Percentiles rank a stretch among this genome's conserved stretches.
Evolutionary conservation across 2,797 vertebrate species (phyloP).

Genomic region (Squalus acanthias): DNA sequence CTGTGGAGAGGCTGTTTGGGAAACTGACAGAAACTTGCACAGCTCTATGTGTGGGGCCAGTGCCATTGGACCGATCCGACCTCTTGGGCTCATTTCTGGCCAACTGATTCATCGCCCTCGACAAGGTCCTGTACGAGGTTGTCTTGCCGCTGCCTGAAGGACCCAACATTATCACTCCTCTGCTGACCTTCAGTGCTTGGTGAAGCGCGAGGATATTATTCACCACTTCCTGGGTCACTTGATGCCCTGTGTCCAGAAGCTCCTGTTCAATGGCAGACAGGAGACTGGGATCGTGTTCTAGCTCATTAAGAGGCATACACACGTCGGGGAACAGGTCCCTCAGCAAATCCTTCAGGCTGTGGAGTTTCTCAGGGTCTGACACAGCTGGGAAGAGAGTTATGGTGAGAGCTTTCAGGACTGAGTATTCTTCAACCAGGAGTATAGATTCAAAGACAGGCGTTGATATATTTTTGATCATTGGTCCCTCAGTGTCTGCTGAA

Average conservation of each 20-base stretch:
- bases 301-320: constrained; percentile 44
- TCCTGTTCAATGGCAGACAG: constrained; percentile 53
- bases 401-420: constrained; percentile 60
- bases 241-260: constrained; percentile 53
- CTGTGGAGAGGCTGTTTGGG: constrained; percentile 65
- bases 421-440: constrained; percentile 61
- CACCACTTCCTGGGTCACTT: constrained; percentile 51
- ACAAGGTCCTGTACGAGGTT: constrained; percentile 62
- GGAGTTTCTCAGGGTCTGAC: constrained; percentile 48
- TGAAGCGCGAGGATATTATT: constrained; percentile 56
- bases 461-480: constrained; percentile 34
- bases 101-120: constrained; percentile 60
- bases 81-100: constrained; percentile 38
- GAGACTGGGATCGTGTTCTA: constrained; percentile 46
- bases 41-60: neutral
- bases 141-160: constrained; percentile 75
- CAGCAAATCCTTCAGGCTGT: constrained; percentile 57
- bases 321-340: constrained; percentile 61
- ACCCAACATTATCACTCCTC: constrained; percentile 68
- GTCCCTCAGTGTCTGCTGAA: constrained; percentile 10
- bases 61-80: too few relatives aligned
- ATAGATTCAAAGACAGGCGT: constrained; percentile 37
- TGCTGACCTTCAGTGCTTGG: constrained; percentile 56
- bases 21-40: constrained; percentile 64
- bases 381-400: constrained; percentile 52